phyloP scores from a whole-genome alignment of 2,797 vertebrate genomes.

The Sparidentex hasta region DNA sequence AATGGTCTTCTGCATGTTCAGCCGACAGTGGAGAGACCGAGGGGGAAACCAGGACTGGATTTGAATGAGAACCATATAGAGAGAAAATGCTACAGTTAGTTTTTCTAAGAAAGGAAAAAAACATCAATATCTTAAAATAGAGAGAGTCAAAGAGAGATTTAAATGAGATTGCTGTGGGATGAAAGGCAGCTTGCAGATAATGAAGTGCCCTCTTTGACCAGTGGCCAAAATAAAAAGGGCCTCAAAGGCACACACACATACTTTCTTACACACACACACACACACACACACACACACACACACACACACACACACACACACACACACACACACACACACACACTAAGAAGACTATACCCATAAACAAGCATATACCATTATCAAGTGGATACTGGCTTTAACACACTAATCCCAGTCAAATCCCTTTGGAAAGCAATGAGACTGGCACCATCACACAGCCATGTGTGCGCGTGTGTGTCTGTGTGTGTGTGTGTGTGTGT shows the following conservation, averaged over 20 bases:
- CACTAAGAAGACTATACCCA: slow-evolving; percentile 21
- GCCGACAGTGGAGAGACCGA: not conserved
- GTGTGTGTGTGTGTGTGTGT: not conserved
- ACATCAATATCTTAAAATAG: slow-evolving; percentile 19
- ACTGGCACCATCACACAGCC: slow-evolving; percentile 57
- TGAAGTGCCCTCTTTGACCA: slow-evolving; percentile 55
- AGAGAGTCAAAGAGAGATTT: slow-evolving; percentile 45
- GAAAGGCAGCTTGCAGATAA: slow-evolving; percentile 57
- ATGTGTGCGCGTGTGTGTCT: not conserved
- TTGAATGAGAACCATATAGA: slow-evolving; percentile 10
- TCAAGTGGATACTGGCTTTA: slow-evolving; percentile 69
- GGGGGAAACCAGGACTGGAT: not conserved
- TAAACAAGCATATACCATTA: slow-evolving; percentile 61
- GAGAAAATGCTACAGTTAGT: slow-evolving; percentile 19
- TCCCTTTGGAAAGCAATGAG: slow-evolving; percentile 64
- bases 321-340: slow-evolving; percentile 34
- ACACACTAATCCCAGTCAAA: slow-evolving; percentile 70
- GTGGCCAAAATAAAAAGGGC: slow-evolving; percentile 50
- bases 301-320: slow-evolving; percentile 27
- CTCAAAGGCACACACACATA: slow-evolving; percentile 36
- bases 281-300: slow-evolving; percentile 22
- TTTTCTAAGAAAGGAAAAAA: slow-evolving; percentile 26
- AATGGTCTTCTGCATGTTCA: not conserved
- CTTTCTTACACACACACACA: slow-evolving; percentile 23
- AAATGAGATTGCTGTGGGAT: slow-evolving; percentile 60